phyloP scores from a whole-genome alignment of 2,797 vertebrate species.

The Eulemur mongoz region DNA sequence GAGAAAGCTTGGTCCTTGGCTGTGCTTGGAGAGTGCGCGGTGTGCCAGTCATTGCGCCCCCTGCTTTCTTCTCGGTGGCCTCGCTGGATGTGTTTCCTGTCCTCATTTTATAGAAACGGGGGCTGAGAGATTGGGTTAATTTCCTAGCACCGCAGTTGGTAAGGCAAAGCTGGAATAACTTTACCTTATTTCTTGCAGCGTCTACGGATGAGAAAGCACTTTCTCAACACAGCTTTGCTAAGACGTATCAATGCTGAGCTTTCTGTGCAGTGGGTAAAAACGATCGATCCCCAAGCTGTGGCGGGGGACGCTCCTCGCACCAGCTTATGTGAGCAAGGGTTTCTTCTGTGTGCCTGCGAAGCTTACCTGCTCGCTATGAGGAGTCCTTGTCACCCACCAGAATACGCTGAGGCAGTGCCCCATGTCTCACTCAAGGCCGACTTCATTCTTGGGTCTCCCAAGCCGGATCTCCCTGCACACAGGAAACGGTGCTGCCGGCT shows the following conservation, averaged over 20 bases:
- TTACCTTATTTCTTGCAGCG: too few species aligned
- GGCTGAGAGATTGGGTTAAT: neutral
- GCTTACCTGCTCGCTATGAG: neutral
- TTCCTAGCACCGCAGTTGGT: too few species aligned
- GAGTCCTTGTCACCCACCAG: too few species aligned
- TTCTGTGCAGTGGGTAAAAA: neutral
- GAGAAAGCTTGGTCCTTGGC: neutral
- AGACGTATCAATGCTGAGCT: neutral
- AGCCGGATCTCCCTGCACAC: too few species aligned
- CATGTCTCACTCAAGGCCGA: neutral
- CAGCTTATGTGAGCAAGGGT: neutral
- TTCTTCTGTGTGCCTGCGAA: neutral
- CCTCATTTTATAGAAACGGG: neutral
- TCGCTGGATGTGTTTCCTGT: neutral
- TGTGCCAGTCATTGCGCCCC: fast-evolving
- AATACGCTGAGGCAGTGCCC: neutral
- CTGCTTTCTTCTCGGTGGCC: neutral
- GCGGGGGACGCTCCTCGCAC: neutral
- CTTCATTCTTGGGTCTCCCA: neutral
- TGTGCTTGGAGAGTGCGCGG: neutral
- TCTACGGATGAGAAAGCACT: neutral
- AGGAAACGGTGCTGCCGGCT: neutral
- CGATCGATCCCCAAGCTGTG: neutral
- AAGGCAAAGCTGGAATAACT: neutral
- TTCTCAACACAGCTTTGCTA: neutral